Evolutionary conservation across 2,888 invertebrate genomes (phyloP).

Genomic region (Drosophila trichaetosa): DNA sequence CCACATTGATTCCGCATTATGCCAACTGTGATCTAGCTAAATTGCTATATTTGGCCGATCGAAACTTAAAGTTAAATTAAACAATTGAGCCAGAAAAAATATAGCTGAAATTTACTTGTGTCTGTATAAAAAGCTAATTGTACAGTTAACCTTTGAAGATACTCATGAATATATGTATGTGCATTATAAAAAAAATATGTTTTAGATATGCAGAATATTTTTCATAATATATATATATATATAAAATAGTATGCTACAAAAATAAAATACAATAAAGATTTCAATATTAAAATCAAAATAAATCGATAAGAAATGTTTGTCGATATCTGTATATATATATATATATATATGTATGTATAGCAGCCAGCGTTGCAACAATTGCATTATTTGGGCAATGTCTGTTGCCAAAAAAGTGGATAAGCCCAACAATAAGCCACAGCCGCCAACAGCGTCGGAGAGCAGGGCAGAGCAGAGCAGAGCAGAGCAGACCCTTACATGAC

Average conservation of each 20-base stretch:
- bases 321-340: neutral
- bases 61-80: neutral
- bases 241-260: neutral
- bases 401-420: conserved; percentile 15
- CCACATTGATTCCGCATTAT: neutral
- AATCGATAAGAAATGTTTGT: neutral
- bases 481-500: conserved; percentile 8
- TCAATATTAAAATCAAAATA: neutral
- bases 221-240: neutral
- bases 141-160: neutral
- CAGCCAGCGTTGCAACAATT: neutral
- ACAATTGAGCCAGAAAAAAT: neutral
- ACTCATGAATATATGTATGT: neutral
- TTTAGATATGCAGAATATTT: neutral
- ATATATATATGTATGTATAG: neutral
- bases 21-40: neutral
- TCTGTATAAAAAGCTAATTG: neutral
- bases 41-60: neutral
- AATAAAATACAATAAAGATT: neutral
- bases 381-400: conserved; percentile 40
- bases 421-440: conserved; percentile 13
- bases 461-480: neutral
- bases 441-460: conserved; percentile 7
- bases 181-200: neutral
- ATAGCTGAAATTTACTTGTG: neutral